phyloP scores from a whole-genome alignment of 2,797 vertebrate genomes.

The Anisognathus igniventris region DNA sequence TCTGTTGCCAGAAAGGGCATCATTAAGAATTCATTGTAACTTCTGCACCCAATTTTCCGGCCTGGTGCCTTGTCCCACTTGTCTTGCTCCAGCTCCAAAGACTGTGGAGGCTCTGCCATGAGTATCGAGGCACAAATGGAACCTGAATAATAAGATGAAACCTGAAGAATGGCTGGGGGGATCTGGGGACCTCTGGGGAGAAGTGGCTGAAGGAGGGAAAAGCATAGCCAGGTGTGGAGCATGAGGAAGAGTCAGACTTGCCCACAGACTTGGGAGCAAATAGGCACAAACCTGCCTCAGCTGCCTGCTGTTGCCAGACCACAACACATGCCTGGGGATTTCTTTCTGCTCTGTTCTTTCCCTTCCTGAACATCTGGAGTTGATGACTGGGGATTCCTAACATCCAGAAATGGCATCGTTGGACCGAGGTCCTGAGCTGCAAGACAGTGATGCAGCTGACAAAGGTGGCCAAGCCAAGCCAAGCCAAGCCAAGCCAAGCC shows the following conservation, averaged over 20 bases:
- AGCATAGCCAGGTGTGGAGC: neutral
- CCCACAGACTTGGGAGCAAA: neutral
- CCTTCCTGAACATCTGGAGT: neutral
- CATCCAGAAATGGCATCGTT: rapidly evolving
- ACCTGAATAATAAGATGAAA: conserved; percentile 52
- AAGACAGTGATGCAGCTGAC: neutral
- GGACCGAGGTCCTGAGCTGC: neutral
- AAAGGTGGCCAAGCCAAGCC: neutral
- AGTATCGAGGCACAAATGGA: neutral
- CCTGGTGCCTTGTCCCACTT: conserved; percentile 68
- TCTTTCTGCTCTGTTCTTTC: neutral
- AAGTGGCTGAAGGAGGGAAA: neutral
- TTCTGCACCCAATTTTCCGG: conserved; percentile 74
- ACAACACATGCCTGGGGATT: neutral
- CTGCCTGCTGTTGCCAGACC: neutral
- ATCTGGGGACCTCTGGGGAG: neutral
- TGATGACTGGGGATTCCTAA: neutral
- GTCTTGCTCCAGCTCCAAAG: conserved; percentile 43
- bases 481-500: neutral
- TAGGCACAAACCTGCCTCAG: neutral
- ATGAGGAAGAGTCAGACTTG: neutral
- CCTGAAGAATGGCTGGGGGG: neutral
- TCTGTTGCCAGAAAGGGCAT: conserved; percentile 37
- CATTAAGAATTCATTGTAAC: conserved; percentile 74
- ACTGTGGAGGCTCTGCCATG: conserved; percentile 14